These are phyloP conservation scores for Macrosiphum euphorbiae DNA, from an alignment of 2,888 invertebrate genomes.

Conservation along the genomic window DNA sequence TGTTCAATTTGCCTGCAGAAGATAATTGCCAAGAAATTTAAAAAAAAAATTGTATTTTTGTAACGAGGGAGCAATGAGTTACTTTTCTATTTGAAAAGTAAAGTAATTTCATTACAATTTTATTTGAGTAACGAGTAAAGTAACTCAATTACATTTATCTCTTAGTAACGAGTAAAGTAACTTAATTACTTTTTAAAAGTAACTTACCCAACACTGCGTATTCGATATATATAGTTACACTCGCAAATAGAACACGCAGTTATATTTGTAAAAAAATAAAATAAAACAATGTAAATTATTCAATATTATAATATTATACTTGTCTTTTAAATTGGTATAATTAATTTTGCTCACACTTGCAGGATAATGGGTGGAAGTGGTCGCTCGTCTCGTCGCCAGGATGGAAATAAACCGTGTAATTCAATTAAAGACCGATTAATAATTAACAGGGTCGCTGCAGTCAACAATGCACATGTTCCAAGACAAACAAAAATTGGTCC, in stretches of 20 bases:
- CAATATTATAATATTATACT: neutral
- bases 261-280: neutral
- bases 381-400: slow-evolving; percentile 36
- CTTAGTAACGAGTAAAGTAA: no score
- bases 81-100: no score
- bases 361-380: neutral
- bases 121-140: no score
- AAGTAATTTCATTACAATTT: no score
- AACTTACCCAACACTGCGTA: no score
- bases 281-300: neutral
- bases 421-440: slow-evolving; percentile 65
- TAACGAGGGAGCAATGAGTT: no score
- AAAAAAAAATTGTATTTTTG: no score
- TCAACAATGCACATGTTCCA: slow-evolving; percentile 64
- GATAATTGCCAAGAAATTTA: no score
- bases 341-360: slow-evolving; percentile 47
- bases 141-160: no score
- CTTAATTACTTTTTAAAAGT: no score
- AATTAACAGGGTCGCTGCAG: slow-evolving; percentile 62
- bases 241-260: neutral
- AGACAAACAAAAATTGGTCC: slow-evolving; percentile 63
- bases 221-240: neutral
- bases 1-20: no score
- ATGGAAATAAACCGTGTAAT: slow-evolving; percentile 64
- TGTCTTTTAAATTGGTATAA: slow-evolving; percentile 26